Evolutionary conservation across 2,888 invertebrate genomes (phyloP).

Genomic region (Pseudeuparius sepicola): DNA sequence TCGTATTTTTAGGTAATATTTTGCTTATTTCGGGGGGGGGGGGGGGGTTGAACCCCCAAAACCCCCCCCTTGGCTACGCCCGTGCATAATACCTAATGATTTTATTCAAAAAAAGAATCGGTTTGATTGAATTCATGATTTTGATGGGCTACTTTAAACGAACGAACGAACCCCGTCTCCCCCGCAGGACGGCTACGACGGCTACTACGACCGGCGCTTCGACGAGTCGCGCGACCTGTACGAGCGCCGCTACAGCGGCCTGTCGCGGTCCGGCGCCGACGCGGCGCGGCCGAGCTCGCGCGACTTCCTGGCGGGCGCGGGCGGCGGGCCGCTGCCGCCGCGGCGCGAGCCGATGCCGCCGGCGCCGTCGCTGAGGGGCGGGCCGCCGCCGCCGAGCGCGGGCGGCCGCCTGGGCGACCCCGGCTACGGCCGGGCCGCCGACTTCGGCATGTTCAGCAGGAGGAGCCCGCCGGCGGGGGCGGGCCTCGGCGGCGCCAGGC

Average conservation of each 20-base stretch:
- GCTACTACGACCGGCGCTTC: slow-evolving; percentile 73
- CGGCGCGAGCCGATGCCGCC: slow-evolving; percentile 69
- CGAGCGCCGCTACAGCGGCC: slow-evolving; percentile 63
- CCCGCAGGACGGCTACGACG: slow-evolving; percentile 65
- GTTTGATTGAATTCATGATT: no score
- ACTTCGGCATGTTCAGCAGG: slow-evolving; percentile 76
- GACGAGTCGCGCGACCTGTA: slow-evolving; percentile 72
- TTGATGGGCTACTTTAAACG: no score
- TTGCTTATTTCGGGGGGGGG: no score
- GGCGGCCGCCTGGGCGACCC: slow-evolving; percentile 56
- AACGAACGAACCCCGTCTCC: no score
- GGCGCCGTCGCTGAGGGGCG: slow-evolving; percentile 47
- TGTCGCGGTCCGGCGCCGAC: slow-evolving; percentile 43
- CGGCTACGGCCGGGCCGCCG: slow-evolving; percentile 45
- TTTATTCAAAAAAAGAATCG: no score
- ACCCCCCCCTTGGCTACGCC: no score
- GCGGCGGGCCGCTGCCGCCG: slow-evolving; percentile 56
- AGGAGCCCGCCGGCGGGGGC: slow-evolving; percentile 63
- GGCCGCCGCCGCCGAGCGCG: slow-evolving; percentile 54
- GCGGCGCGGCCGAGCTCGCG: slow-evolving; percentile 43
- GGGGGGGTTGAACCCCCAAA: no score
- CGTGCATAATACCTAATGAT: no score
- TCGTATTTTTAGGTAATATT: no score
- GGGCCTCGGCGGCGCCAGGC: slow-evolving; percentile 34
- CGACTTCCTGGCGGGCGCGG: slow-evolving; percentile 62